Percentiles rank a stretch among this genome's conserved stretches.
These are phyloP conservation scores for Pammene aurita DNA, from an alignment of 2,888 invertebrate species.

Conservation along the genomic window DNA sequence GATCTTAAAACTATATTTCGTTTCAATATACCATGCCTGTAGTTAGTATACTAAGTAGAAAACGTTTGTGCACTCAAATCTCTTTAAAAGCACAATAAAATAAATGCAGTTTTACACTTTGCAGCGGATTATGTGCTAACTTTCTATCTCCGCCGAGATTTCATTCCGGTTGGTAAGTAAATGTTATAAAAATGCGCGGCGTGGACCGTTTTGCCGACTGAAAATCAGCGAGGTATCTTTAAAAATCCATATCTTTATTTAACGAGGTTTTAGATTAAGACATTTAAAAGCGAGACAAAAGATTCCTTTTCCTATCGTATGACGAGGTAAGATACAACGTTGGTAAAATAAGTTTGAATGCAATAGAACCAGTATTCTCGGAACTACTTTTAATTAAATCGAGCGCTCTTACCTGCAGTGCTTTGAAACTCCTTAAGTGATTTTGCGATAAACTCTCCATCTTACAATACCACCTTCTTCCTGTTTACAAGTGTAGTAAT, in stretches of 20 bases:
- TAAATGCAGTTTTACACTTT: slow-evolving; percentile 33
- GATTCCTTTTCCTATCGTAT: slow-evolving; percentile 1
- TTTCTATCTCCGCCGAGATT: slow-evolving; percentile 34
- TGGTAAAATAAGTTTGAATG: slow-evolving; percentile 13
- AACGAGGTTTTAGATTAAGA: background rate
- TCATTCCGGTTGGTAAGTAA: slow-evolving; percentile 40
- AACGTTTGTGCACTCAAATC: slow-evolving; percentile 20
- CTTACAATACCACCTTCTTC: slow-evolving; percentile 44
- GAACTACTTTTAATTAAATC: slow-evolving; percentile 70
- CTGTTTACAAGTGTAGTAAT: slow-evolving; percentile 24
- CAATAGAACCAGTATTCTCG: slow-evolving; percentile 39
- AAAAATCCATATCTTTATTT: background rate
- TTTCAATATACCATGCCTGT: no score
- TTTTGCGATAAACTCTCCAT: slow-evolving; percentile 67
- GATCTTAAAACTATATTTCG: no score
- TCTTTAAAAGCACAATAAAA: slow-evolving; percentile 28
- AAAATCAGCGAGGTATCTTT: slow-evolving; percentile 19
- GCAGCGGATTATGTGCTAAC: slow-evolving; percentile 36
- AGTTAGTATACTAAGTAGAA: background rate
- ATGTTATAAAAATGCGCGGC: slow-evolving; percentile 41
- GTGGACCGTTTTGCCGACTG: slow-evolving; percentile 25
- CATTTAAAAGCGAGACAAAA: background rate
- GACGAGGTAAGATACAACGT: background rate
- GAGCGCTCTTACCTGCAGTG: slow-evolving; percentile 59
- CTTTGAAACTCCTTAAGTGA: slow-evolving; percentile 66